These are phyloP conservation scores for Galleria mellonella DNA, from an alignment of 1,140 invertebrate genomes.

Conservation along the genomic window DNA sequence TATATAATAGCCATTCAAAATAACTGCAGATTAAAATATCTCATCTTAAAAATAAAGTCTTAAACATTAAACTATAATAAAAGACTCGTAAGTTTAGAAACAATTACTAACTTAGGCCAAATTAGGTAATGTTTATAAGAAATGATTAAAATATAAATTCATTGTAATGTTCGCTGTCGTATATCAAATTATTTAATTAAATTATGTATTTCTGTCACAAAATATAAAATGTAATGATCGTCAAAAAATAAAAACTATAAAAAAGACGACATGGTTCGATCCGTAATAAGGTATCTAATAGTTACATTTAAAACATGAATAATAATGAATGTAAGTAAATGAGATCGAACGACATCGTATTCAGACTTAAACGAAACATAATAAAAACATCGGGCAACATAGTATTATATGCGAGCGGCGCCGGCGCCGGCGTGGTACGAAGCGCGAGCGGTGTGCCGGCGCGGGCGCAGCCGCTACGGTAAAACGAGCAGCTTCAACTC, in stretches of 20 bases:
- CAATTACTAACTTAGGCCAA: slow-evolving; percentile 60
- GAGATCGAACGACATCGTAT: slow-evolving; percentile 38
- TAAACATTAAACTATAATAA: slow-evolving; percentile 67
- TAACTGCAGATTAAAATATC: slow-evolving; percentile 73
- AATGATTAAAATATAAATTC: slow-evolving; percentile 45
- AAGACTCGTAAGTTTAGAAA: slow-evolving; percentile 50
- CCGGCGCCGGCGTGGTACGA: slow-evolving; percentile 6
- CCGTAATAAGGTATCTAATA: slow-evolving; percentile 6
- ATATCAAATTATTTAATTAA: slow-evolving; percentile 12
- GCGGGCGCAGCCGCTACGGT: slow-evolving; percentile 24
- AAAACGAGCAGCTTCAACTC: slow-evolving; percentile 51
- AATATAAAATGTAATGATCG: slow-evolving; percentile 34
- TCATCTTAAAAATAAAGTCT: slow-evolving; percentile 72
- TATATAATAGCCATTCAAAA: slow-evolving; percentile 73
- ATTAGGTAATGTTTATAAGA: slow-evolving; percentile 45
- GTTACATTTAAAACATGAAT: slow-evolving; percentile 8
- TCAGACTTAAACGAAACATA: slow-evolving; percentile 42
- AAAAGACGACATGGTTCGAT: slow-evolving; percentile 33
- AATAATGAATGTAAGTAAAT: slow-evolving; percentile 6
- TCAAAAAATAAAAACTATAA: slow-evolving; percentile 38
- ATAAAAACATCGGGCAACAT: slow-evolving; percentile 54
- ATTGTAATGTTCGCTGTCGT: slow-evolving; percentile 57
- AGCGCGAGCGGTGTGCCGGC: slow-evolving; percentile 24
- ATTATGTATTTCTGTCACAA: slow-evolving; percentile 8
- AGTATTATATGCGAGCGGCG: slow-evolving; percentile 14